Evolutionary conservation across 2,113 vertebrate species (phyloP).

Genomic region (Toxotes chatareus): DNA sequence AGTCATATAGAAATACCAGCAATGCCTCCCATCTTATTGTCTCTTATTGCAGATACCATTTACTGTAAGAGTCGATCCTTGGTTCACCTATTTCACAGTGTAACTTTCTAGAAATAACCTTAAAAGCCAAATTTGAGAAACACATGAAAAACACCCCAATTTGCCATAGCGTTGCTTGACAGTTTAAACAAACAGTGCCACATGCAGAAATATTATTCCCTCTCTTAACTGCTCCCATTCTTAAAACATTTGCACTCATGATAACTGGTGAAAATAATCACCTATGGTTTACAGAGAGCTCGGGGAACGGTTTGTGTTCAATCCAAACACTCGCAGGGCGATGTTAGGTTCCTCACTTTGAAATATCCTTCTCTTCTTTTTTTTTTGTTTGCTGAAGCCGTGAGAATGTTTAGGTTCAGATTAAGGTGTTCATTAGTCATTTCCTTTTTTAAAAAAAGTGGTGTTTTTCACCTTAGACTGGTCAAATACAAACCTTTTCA

Average conservation of each 20-base stretch:
- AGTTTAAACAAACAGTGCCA: conserved; percentile 45
- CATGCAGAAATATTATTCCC: conserved; percentile 26
- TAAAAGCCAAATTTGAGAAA: neutral
- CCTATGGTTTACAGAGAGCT: conserved; percentile 43
- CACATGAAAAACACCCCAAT: neutral
- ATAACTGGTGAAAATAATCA: conserved; percentile 51
- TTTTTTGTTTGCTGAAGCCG: conserved; percentile 36
- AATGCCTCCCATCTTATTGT: neutral
- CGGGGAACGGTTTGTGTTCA: conserved; percentile 55
- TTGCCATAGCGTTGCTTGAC: conserved; percentile 41
- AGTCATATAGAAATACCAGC: neutral
- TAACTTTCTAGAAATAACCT: neutral
- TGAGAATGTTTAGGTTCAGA: conserved; percentile 59
- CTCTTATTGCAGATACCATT: neutral
- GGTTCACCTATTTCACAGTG: neutral
- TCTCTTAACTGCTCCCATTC: conserved; percentile 11
- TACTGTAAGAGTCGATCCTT: neutral
- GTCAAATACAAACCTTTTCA: neutral
- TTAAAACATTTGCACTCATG: conserved; percentile 4
- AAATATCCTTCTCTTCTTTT: conserved; percentile 4
- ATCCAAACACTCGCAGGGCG: conserved; percentile 59
- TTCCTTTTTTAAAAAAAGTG: conserved; percentile 10
- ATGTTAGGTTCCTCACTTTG: conserved; percentile 35
- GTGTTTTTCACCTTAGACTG: neutral
- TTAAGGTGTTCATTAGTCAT: conserved; percentile 40